Evolutionary conservation across 30 jellyfish, hydroid and myxozoan genomes (phyloP).

Genomic region (Aurelia sp.): DNA sequence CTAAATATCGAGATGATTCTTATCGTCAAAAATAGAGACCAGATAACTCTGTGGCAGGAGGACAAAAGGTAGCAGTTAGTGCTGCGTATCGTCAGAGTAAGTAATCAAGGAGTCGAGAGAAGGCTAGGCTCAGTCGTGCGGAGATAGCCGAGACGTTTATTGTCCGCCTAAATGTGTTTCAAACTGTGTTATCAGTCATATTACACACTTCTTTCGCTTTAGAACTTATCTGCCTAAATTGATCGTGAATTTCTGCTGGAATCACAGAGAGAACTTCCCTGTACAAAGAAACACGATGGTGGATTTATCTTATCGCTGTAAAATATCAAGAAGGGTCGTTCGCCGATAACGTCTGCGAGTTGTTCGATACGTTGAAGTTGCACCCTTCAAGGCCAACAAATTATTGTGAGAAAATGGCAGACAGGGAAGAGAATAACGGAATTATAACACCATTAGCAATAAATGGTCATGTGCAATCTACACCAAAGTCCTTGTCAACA

Average conservation of each 20-base stretch:
- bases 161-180: background rate
- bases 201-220: constrained; percentile 3
- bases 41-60: background rate
- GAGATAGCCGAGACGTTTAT: constrained; percentile 1
- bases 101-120: background rate
- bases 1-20: background rate
- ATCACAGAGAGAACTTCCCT: background rate
- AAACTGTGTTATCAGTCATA: background rate
- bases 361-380: too few relatives aligned
- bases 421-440: background rate
- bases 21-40: background rate
- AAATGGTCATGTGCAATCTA: constrained; percentile 66
- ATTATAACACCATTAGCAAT: constrained; percentile 5
- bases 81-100: background rate
- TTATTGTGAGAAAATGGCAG: too few relatives aligned
- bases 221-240: background rate
- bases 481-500: constrained; percentile 51
- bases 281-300: constrained; percentile 7
- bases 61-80: background rate
- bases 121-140: constrained; percentile 6
- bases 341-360: too few relatives aligned
- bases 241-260: too few relatives aligned
- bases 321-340: too few relatives aligned
- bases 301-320: too few relatives aligned
- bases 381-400: too few relatives aligned